Evolutionary conservation across 2,113 vertebrate species (phyloP).

Genomic region (Oryzias curvinotus): DNA sequence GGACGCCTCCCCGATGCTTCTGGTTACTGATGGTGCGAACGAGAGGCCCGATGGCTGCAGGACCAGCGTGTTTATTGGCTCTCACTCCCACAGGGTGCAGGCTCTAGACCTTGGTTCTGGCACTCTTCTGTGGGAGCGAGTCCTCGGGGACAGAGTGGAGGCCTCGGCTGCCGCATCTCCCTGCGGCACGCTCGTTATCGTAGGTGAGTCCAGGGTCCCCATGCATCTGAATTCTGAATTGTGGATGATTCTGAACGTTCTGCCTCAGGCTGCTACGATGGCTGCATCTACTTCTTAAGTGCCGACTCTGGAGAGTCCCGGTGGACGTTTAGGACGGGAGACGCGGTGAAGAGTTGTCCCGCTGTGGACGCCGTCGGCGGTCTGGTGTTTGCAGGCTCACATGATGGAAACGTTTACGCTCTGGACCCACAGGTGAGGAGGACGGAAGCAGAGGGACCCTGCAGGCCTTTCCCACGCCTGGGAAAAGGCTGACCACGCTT

Average conservation of each 20-base stretch:
- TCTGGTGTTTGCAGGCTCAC: slow-evolving; percentile 86
- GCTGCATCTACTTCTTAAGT: slow-evolving; percentile 84
- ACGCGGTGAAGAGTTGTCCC: slow-evolving; percentile 88
- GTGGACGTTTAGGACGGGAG: slow-evolving; percentile 86
- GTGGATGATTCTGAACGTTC: background rate
- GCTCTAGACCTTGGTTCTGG: slow-evolving; percentile 85
- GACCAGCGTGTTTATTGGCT: slow-evolving; percentile 83
- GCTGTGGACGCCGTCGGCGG: slow-evolving; percentile 82
- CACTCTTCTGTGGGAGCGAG: slow-evolving; percentile 85
- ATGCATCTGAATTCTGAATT: no score
- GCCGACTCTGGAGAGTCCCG: slow-evolving; percentile 77
- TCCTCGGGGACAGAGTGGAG: slow-evolving; percentile 88
- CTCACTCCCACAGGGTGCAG: slow-evolving; percentile 89
- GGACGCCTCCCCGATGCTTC: slow-evolving; percentile 88
- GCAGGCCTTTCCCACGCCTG: background rate
- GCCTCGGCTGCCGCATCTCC: slow-evolving; percentile 87
- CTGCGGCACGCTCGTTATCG: slow-evolving; percentile 85
- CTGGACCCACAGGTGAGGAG: slow-evolving; percentile 86
- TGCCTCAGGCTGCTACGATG: slow-evolving; percentile 87
- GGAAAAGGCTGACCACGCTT: no score
- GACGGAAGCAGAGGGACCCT: background rate
- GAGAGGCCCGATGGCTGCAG: background rate
- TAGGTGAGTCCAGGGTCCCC: slow-evolving; percentile 77
- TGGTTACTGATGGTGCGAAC: slow-evolving; percentile 48
- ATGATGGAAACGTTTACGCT: slow-evolving; percentile 89